phyloP scores from a whole-genome alignment of 2,888 invertebrate species.

The Tachina grossa region DNA sequence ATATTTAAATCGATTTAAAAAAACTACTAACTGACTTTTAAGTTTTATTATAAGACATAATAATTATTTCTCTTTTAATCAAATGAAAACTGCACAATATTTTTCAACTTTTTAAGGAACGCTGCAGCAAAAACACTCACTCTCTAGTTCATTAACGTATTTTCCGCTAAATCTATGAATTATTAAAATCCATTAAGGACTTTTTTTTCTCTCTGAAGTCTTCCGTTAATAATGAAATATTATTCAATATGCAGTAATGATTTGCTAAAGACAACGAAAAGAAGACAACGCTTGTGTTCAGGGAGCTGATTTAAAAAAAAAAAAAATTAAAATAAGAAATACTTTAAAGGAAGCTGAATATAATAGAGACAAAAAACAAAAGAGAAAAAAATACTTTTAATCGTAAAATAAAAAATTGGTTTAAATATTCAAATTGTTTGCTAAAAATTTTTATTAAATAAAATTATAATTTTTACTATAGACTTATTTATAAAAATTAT shows the following conservation, averaged over 20 bases:
- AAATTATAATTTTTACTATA: too few relatives aligned
- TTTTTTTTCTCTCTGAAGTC: constrained; percentile 1
- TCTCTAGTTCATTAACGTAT: constrained; percentile 57
- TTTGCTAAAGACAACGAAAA: background rate
- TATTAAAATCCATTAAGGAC: constrained; percentile 69
- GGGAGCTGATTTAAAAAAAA: background rate
- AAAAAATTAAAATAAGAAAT: background rate
- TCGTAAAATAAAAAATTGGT: too few relatives aligned
- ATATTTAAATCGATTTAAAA: constrained; percentile 65
- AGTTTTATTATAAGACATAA: background rate
- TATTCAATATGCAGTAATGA: background rate
- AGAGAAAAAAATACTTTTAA: too few relatives aligned
- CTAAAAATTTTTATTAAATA: too few relatives aligned
- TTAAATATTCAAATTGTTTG: too few relatives aligned
- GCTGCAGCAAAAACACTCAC: constrained; percentile 1
- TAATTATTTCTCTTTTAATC: background rate
- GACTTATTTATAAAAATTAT: too few relatives aligned
- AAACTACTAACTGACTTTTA: background rate
- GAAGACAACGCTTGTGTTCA: background rate
- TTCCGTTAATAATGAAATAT: constrained; percentile 11
- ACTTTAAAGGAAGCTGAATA: background rate
- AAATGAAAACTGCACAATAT: background rate
- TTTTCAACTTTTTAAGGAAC: background rate
- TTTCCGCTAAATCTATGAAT: constrained; percentile 61
- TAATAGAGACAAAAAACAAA: too few relatives aligned